Base-by-base conservation (phyloP, 1,140 invertebrate genomes). In the Odontomachus brunneus region DNA sequence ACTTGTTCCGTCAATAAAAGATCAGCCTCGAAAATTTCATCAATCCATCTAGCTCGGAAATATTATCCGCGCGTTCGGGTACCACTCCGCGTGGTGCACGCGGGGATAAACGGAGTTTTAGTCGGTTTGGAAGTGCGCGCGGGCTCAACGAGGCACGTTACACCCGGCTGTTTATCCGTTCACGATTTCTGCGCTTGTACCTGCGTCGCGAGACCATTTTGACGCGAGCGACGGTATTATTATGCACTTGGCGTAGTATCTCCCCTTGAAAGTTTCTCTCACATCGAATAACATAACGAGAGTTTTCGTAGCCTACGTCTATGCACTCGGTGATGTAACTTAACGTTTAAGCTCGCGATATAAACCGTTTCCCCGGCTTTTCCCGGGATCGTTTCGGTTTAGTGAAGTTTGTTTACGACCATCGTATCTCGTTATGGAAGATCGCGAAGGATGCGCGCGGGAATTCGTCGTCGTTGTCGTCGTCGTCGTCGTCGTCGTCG, bases 361-460 rank as follows among this genome's bases (percentile, higher is more conserved):
- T 84, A 84, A 84, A 72, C 62, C 83, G 69, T 74, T 84, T 55
- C 15, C 57, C 53, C 75, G 49, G 69, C 67, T 44, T 62, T 73
- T 71, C 60, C 22, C 62, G 44, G 69, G 83, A 75, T 84, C 60
- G 84, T 85, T 78, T 51, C 65, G 69, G 66, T 65, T 85, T 84
- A 85, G 82, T 62, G 76, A 85, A 83, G 81, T 76, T 48, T 85
- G 82, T 78, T 84, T 85, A 84, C 84, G 66, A 85, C 57, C 59
- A 53, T 69, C 66, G 63, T 83, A 76, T 83, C 81, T 85, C 81
- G 72, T 85, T 83, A 85, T 57, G 66, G 73, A 83, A 83, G 74
- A 74, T 69, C 53, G 55, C 33, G 55, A 74, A 83, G 29, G 69
- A 65, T 62, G 60, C 38, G 53, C n/a, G 55, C 33, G 17, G 59